Evolutionary conservation across 2,113 vertebrate genomes (phyloP), one percentile per base, ranked within the genome.

Genomic region (Cynoglossus semilaevis): DNA sequence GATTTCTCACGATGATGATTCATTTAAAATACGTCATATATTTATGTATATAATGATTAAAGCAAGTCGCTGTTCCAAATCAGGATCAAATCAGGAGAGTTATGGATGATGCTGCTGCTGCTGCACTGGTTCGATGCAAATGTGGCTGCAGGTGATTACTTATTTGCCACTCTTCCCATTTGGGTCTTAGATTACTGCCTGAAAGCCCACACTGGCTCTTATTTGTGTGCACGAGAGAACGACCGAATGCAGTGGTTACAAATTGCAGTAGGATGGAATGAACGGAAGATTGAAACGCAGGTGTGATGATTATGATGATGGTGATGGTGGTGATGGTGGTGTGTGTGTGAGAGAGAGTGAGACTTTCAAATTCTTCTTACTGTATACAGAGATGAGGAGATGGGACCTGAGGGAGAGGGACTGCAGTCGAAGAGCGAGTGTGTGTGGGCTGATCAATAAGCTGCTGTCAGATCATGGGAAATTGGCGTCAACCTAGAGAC

Each of bases 381-480:
- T 29, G 75, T 46, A 58, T 84, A 77, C 72, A 80, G 67, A 86
- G 83, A 79, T 75, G 45, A 62, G 37, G 60, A 75, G 70, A 82
- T 83, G 75, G 77, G 76, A 72, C 57, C 59, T 72, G 76, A 75
- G 65, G 60, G 66, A 58, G 80, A 80, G 76, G 72, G 74, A 84
- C 52, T 52, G 77, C 22, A 29, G 22, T 29, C 2, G 54, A 74
- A 68, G 81, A 87, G 72, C 72, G 82, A 78, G 78, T 85, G 78
- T 74, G 80, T 71, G 80, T 49, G 62, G 77, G 76, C 82, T 82
- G 86, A 84, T 88, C 88, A 83, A 88, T 88, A 85, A 83, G 56
- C 69, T 68, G 60, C 83, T 50, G 85, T 88, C 85, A 70, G 80
- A 67, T 77, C 90, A 89, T 87, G 83, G 81, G 85, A 87, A 82